These are phyloP conservation scores for Adela reaumurella DNA, from an alignment of 2,888 invertebrate genomes.

Conservation along the genomic window DNA sequence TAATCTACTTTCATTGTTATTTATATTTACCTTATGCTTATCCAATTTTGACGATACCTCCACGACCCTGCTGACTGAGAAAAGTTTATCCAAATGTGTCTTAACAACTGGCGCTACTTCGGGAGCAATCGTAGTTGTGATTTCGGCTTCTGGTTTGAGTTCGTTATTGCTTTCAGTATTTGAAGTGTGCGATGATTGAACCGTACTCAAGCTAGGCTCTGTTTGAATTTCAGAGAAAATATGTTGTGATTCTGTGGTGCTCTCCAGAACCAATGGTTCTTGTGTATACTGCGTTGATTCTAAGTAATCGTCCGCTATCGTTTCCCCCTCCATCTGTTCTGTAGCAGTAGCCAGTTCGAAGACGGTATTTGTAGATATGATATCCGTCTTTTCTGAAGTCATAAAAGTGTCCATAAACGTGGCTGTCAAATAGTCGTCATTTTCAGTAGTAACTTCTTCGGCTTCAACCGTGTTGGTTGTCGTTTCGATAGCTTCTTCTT, in stretches of 20 bases:
- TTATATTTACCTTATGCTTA: slow-evolving; percentile 54
- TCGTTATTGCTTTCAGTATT: neutral
- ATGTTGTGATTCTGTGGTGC: slow-evolving; percentile 16
- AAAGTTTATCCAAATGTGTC: slow-evolving; percentile 57
- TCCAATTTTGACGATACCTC: slow-evolving; percentile 65
- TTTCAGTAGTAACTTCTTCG: slow-evolving; percentile 21
- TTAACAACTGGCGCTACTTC: slow-evolving; percentile 33
- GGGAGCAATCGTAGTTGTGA: slow-evolving; percentile 24
- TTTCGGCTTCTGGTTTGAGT: slow-evolving; percentile 11
- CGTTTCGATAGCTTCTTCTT: slow-evolving; percentile 23
- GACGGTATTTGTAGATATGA: slow-evolving; percentile 21
- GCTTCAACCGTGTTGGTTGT: slow-evolving; percentile 15
- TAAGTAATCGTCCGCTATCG: slow-evolving; percentile 38
- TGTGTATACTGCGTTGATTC: slow-evolving; percentile 30
- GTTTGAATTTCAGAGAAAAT: slow-evolving; percentile 6
- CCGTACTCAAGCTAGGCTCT: slow-evolving; percentile 12
- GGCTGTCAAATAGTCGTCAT: slow-evolving; percentile 38
- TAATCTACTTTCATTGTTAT: slow-evolving; percentile 49
- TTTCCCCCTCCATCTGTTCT: slow-evolving; percentile 28
- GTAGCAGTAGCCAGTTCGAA: slow-evolving; percentile 27
- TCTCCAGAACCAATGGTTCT: slow-evolving; percentile 42
- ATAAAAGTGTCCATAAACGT: slow-evolving; percentile 18
- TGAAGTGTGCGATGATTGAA: slow-evolving; percentile 11
- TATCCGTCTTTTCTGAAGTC: slow-evolving; percentile 18
- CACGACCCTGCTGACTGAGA: slow-evolving; percentile 66